phyloP scores from a whole-genome alignment of 2,888 invertebrate species.

The Druceiella hillmani region DNA sequence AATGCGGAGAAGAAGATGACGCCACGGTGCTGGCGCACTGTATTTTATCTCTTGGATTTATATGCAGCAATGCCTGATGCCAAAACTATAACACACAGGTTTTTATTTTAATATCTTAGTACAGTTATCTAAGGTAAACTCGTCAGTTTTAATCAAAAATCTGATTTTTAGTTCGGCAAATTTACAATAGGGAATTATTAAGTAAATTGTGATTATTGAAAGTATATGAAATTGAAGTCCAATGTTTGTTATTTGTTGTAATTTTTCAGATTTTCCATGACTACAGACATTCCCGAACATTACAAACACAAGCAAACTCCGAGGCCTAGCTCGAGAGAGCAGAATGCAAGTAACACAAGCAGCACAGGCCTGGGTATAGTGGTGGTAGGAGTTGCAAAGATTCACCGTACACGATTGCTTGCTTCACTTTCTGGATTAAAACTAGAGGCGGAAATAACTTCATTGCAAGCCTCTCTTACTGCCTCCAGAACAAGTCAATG shows the following conservation, averaged over 20 bases:
- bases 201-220: too few relatives aligned
- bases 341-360: conserved; percentile 41
- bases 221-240: too few relatives aligned
- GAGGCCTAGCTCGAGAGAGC: conserved; percentile 38
- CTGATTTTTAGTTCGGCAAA: conserved; percentile 11
- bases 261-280: conserved; percentile 57
- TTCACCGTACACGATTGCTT: conserved; percentile 78
- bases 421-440: conserved; percentile 92
- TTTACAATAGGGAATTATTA: too few relatives aligned
- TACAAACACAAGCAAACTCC: conserved; percentile 41
- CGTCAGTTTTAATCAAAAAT: conserved; percentile 17
- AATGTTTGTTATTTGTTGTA: too few relatives aligned
- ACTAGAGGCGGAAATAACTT: conserved; percentile 90
- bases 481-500: conserved; percentile 87
- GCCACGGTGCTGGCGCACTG: conserved; percentile 91
- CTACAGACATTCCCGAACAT: conserved; percentile 64
- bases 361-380: conserved; percentile 60
- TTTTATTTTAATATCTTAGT: conserved; percentile 11
- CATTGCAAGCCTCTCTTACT: conserved; percentile 84
- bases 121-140: conserved; percentile 27
- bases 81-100: conserved; percentile 81
- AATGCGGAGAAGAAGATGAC: conserved; percentile 38
- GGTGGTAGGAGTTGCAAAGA: conserved; percentile 72
- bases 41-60: conserved; percentile 85
- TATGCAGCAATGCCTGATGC: conserved; percentile 95